phyloP scores from a whole-genome alignment of 2,888 invertebrate species.

The Exocentrus adspersus region DNA sequence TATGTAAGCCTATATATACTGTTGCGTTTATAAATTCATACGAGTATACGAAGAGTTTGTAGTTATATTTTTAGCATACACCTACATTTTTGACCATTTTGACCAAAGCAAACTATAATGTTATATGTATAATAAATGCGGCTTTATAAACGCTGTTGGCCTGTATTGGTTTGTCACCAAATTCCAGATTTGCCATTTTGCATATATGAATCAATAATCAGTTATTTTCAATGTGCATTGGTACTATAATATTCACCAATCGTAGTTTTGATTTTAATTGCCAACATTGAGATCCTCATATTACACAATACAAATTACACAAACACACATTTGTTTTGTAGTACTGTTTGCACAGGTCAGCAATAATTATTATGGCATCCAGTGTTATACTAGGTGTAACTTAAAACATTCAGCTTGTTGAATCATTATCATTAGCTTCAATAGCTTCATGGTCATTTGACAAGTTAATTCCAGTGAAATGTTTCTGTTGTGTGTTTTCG shows the following conservation, averaged over 20 bases:
- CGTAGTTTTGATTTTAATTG: conserved; percentile 28
- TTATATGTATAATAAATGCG: too few species aligned
- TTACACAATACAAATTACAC: conserved; percentile 36
- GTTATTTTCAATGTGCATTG: neutral
- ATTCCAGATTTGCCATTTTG: neutral
- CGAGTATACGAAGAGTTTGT: neutral
- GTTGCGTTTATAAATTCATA: too few species aligned
- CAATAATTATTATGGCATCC: conserved; percentile 32
- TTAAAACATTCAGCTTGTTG: too few species aligned
- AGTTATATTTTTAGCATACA: neutral
- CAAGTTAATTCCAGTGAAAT: conserved; percentile 18
- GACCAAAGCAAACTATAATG: neutral
- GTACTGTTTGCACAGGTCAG: conserved; percentile 41
- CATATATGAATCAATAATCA: conserved; percentile 1
- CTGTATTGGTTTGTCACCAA: neutral
- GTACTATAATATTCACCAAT: conserved; percentile 18
- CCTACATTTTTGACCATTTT: neutral
- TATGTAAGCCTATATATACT: too few species aligned
- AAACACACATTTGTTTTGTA: conserved; percentile 37
- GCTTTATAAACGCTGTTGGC: neutral
- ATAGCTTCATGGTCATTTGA: conserved; percentile 9
- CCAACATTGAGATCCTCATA: conserved; percentile 20
- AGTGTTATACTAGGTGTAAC: conserved; percentile 24
- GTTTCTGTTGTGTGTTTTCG: conserved; percentile 1
- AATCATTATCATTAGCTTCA: conserved; percentile 15